A percentile compares a stretch with the other conserved stretches of the same genome.
These are phyloP conservation scores for Timema cristinae DNA, from an alignment of 2,888 invertebrate species.

Conservation along the genomic window DNA sequence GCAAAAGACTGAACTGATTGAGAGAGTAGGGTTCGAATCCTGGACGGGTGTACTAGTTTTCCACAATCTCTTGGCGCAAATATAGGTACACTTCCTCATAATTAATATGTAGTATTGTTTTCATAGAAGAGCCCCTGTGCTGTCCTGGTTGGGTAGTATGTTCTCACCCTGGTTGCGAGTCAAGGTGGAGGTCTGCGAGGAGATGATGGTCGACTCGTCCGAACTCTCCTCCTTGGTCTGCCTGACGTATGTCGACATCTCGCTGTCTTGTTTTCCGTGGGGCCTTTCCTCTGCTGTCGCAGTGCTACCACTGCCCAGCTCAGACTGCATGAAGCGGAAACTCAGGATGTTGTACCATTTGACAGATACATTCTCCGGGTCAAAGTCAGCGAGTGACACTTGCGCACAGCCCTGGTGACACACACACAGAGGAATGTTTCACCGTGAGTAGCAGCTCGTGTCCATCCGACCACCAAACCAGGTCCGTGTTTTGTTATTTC, in stretches of 20 bases:
- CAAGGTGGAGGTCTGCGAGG: constrained; percentile 92
- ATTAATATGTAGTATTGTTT: too few species aligned
- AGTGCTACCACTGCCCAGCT: constrained; percentile 4
- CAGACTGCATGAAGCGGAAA: constrained; percentile 64
- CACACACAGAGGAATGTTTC: constrained; percentile 34
- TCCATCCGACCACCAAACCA: too few species aligned
- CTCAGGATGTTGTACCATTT: constrained; percentile 96
- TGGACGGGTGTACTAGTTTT: too few species aligned
- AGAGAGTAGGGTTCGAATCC: too few species aligned
- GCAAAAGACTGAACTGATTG: too few species aligned
- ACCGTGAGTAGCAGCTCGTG: too few species aligned
- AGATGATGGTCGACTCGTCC: constrained; percentile 94
- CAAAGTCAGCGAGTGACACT: constrained; percentile 93
- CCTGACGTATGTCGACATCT: constrained; percentile 46
- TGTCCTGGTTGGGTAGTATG: too few species aligned
- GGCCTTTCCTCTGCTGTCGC: constrained; percentile 22
- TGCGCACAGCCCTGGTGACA: constrained; percentile 80
- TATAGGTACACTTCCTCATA: too few species aligned
- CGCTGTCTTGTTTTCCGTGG: constrained; percentile 52
- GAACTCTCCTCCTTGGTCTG: constrained; percentile 80
- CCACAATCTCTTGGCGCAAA: too few species aligned
- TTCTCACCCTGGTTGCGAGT: constrained; percentile 74
- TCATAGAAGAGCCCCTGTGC: too few species aligned
- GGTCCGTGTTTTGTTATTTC: too few species aligned
- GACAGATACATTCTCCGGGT: constrained; percentile 71